Percentiles rank a stretch among this genome's conserved stretches.
phyloP scores from a whole-genome alignment of 2,888 invertebrate species.

The Dolichomitus sp. region DNA sequence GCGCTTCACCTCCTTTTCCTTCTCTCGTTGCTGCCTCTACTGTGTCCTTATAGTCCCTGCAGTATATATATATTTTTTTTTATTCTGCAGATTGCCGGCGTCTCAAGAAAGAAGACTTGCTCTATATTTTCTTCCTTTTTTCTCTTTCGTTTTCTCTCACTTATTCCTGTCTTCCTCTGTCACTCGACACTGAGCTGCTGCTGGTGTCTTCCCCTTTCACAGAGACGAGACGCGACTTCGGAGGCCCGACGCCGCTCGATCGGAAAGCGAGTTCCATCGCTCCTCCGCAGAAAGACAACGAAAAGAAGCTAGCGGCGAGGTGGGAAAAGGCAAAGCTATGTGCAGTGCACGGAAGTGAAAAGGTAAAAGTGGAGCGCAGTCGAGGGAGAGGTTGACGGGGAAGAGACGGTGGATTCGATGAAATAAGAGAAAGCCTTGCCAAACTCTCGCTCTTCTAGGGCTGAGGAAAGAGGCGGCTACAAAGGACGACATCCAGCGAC shows the following conservation, averaged over 20 bases:
- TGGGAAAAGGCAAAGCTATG: slow-evolving; percentile 27
- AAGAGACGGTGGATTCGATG: slow-evolving; percentile 42
- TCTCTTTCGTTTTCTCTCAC: slow-evolving; percentile 13
- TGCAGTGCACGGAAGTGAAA: slow-evolving; percentile 60
- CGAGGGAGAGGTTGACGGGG: slow-evolving; percentile 45
- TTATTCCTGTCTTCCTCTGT: slow-evolving; percentile 44
- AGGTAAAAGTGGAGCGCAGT: slow-evolving; percentile 56
- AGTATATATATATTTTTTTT: slow-evolving; percentile 45
- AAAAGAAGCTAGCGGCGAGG: slow-evolving; percentile 35
- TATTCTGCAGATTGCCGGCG: slow-evolving; percentile 40
- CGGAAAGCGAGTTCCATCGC: slow-evolving; percentile 58
- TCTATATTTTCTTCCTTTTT: slow-evolving; percentile 23
- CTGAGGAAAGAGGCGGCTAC: background rate
- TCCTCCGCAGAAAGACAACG: slow-evolving; percentile 46
- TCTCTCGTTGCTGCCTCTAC: slow-evolving; percentile 26
- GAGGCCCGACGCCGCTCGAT: slow-evolving; percentile 50
- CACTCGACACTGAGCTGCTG: slow-evolving; percentile 62
- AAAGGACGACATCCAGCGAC: background rate
- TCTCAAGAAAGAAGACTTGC: slow-evolving; percentile 40
- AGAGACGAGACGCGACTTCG: slow-evolving; percentile 34
- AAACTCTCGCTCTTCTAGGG: slow-evolving; percentile 11
- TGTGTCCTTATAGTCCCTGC: slow-evolving; percentile 55
- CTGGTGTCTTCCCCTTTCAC: slow-evolving; percentile 38
- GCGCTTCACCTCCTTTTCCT: slow-evolving; percentile 43
- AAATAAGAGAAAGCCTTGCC: slow-evolving; percentile 26